Base-by-base conservation (phyloP, 2,113 vertebrate genomes). In the Mustelus asterias region DNA sequence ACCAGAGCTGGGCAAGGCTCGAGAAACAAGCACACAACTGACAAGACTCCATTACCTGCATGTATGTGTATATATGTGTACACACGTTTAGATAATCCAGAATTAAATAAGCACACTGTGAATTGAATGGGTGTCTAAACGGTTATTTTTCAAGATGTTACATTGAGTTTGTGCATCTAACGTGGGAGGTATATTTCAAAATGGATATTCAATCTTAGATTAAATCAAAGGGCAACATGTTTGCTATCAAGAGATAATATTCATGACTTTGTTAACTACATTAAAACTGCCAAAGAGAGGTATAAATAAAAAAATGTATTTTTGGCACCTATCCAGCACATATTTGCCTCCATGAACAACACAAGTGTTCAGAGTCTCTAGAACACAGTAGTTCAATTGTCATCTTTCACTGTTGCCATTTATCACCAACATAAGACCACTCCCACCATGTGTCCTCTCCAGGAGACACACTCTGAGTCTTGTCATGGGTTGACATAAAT, bases 221-320 rank as follows among this genome's bases (percentile, higher is more conserved):
- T 69, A 76, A 48, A 72, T 18, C 26, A 95, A 95, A 54, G 37
- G 24, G 41, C 41, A 54, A 33, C 44, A 54, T 14, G 41, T 14
- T 72, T 72, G 67, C 8, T 95, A 54, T 95, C 20, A 94, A n/a
- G 58, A 93, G 18, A 94, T 94, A 65, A 94, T 20, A 65, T 94
- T 69, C 16, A 48, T 95, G 94, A 29, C 41, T 60, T 54, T 33
- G 33, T 33, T 90, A 54, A 33, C 54, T 29, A 33, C 11, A 76
- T 95, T 44, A 95, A 95, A 37, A 11, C 24, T 95, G 20, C 26
- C 26, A 95, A 95, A 69, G 54, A 54, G 24, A 54, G 37, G 67
- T 72, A 26, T 95, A 70, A 95, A 72, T 72, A 29, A 54, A 76
- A 72, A 95, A 13, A 3, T 54, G 4, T 33, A 44, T 72, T 54